Percentiles rank a stretch among this genome's conserved stretches.
phyloP scores from a whole-genome alignment of 1,140 invertebrate genomes.

The Trachelipus rathkii region DNA sequence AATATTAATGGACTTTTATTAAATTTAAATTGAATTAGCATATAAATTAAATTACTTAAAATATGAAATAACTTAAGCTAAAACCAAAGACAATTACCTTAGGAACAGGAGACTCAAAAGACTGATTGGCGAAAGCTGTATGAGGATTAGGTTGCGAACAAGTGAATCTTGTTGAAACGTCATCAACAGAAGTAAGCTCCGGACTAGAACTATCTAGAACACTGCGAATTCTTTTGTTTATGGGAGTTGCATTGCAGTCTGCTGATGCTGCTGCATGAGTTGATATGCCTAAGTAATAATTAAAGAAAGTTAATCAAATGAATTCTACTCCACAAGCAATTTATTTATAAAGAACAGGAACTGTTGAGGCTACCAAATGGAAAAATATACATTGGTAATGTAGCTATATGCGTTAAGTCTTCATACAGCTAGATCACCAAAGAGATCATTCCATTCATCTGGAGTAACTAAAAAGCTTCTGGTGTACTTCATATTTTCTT shows the following conservation, averaged over 20 bases:
- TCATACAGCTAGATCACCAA: conserved; percentile 48
- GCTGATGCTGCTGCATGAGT: too few species aligned
- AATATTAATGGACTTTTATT: too few species aligned
- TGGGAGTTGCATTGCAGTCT: background rate
- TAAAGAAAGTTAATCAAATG: too few species aligned
- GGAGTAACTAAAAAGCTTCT: background rate
- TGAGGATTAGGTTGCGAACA: conserved; percentile 52
- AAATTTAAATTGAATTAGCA: too few species aligned
- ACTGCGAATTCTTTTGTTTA: conserved; percentile 49
- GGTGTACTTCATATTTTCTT: too few species aligned
- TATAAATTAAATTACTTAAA: too few species aligned
- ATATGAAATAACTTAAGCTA: too few species aligned
- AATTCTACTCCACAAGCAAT: too few species aligned
- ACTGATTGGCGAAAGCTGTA: conserved; percentile 25
- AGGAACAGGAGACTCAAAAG: conserved; percentile 18
- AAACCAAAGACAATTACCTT: too few species aligned
- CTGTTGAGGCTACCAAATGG: too few species aligned
- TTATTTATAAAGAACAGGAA: too few species aligned
- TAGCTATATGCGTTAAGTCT: conserved; percentile 73
- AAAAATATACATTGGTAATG: conserved; percentile 74
- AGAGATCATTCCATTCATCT: conserved; percentile 29
- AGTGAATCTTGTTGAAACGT: conserved; percentile 44
- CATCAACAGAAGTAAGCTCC: conserved; percentile 34
- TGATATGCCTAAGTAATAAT: too few species aligned
- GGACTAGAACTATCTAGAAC: conserved; percentile 47